Conservation (phyloP, 2,113 vertebrate genomes). For the Rostratula benghalensis region DNA sequence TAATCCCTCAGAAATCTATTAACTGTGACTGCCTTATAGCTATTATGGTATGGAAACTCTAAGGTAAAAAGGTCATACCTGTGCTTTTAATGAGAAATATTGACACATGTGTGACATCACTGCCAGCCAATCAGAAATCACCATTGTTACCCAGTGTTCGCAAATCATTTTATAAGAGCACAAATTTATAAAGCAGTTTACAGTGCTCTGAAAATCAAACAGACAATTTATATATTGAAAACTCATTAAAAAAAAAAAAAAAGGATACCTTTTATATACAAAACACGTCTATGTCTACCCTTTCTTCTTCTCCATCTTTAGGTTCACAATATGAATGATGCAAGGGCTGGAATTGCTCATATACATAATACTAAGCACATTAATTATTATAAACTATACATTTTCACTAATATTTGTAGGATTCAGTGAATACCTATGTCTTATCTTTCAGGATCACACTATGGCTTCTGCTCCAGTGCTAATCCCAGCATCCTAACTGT, state of each 20-base stretch:
- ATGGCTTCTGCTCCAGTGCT: not conserved
- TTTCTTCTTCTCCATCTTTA: not conserved
- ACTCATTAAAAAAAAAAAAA: not conserved
- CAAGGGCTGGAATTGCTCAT: not conserved
- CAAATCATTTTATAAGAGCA: slow-evolving; percentile 17
- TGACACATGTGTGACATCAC: slow-evolving; percentile 55
- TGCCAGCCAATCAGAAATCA: slow-evolving; percentile 28
- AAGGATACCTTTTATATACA: not conserved
- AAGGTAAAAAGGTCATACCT: slow-evolving; percentile 70
- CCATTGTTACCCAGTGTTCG: not conserved
- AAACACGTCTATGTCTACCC: not conserved
- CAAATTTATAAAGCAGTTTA: slow-evolving; percentile 6
- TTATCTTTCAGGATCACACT: not conserved
- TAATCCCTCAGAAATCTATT: slow-evolving; percentile 65
- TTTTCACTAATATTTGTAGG: not conserved
- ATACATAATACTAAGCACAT: not conserved
- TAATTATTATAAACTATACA: not conserved
- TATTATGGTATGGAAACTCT: slow-evolving; percentile 49
- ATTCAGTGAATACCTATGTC: not conserved
- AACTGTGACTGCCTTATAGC: slow-evolving; percentile 20
- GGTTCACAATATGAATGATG: not conserved
- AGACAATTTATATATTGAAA: not conserved
- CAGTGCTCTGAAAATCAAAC: slow-evolving; percentile 6
- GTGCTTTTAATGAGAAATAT: slow-evolving; percentile 61
- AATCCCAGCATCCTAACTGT: not conserved